Evolutionary conservation across 1,140 invertebrate genomes (phyloP).

Genomic region (Brachionus plicatilis): DNA sequence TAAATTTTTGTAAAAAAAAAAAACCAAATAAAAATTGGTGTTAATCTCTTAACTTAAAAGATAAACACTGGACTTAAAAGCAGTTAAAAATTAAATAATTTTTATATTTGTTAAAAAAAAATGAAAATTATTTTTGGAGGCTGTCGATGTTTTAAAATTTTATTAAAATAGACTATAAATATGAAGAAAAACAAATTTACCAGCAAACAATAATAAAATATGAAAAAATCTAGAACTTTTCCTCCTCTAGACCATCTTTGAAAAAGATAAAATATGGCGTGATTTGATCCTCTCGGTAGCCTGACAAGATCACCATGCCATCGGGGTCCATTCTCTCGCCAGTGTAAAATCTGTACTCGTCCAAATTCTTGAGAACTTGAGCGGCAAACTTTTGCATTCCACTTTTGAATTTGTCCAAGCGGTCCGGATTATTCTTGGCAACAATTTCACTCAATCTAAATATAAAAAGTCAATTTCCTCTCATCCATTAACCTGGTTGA

Average conservation of each 20-base stretch:
- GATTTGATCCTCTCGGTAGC: slow-evolving; percentile 42
- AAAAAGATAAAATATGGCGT: slow-evolving; percentile 42
- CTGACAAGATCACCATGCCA: slow-evolving; percentile 41
- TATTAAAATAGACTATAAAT: not conserved
- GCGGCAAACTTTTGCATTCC: slow-evolving; percentile 37
- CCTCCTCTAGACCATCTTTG: slow-evolving; percentile 43
- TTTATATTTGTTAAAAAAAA: not conserved
- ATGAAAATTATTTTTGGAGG: not conserved
- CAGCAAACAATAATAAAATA: slow-evolving; percentile 18
- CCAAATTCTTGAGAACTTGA: slow-evolving; percentile 39
- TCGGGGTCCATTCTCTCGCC: slow-evolving; percentile 42
- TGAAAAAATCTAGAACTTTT: slow-evolving; percentile 41
- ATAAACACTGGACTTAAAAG: not conserved
- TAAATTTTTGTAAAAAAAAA: too few relatives aligned
- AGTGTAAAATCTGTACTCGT: slow-evolving; percentile 40
- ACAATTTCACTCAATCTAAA: slow-evolving; percentile 37
- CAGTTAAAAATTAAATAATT: not conserved
- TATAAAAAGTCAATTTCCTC: not conserved
- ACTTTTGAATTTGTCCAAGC: slow-evolving; percentile 35
- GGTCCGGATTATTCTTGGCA: slow-evolving; percentile 7
- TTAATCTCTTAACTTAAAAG: too few relatives aligned
- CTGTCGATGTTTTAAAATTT: not conserved
- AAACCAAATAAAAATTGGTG: too few relatives aligned
- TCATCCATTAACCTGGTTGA: not conserved
- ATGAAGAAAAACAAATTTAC: not conserved